These are phyloP conservation scores for Philonicus albiceps DNA, from an alignment of 2,888 invertebrate species.

Conservation along the genomic window DNA sequence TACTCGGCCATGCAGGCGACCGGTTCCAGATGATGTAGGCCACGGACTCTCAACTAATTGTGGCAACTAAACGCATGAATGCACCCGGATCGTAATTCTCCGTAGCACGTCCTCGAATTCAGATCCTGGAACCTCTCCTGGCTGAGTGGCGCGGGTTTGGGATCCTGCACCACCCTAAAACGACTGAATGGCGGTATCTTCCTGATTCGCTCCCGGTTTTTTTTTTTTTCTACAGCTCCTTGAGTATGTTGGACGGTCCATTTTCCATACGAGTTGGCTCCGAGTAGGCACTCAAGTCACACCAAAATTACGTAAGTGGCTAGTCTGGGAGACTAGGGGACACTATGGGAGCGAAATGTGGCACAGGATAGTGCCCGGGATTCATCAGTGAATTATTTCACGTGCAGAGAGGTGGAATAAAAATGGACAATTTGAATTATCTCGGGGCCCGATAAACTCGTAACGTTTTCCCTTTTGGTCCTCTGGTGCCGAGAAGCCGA, in stretches of 20 bases:
- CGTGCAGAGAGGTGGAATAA: conserved; percentile 43
- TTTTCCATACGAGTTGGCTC: conserved; percentile 14
- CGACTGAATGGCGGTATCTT: neutral
- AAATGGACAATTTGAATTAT: conserved; percentile 43
- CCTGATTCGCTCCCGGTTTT: neutral
- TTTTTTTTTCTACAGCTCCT: neutral
- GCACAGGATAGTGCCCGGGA: neutral
- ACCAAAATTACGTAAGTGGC: conserved; percentile 39
- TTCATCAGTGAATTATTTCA: conserved; percentile 42
- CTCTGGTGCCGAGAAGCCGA: neutral
- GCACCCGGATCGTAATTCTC: conserved; percentile 34
- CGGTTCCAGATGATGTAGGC: conserved; percentile 26
- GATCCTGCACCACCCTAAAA: neutral
- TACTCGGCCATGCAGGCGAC: conserved; percentile 4
- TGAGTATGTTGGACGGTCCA: neutral
- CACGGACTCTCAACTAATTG: conserved; percentile 33
- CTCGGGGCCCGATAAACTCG: conserved; percentile 32
- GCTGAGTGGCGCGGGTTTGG: neutral
- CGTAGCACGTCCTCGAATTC: neutral
- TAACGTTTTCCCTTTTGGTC: conserved; percentile 24
- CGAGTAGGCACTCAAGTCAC: conserved; percentile 36
- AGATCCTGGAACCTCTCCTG: neutral
- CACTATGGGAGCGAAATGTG: neutral
- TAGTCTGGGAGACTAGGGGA: conserved; percentile 12
- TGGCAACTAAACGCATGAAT: conserved; percentile 39